Evolutionary conservation across 1,140 invertebrate genomes (phyloP), one percentile per base, ranked within the genome.

Genomic region (Nasonia longicornis): DNA sequence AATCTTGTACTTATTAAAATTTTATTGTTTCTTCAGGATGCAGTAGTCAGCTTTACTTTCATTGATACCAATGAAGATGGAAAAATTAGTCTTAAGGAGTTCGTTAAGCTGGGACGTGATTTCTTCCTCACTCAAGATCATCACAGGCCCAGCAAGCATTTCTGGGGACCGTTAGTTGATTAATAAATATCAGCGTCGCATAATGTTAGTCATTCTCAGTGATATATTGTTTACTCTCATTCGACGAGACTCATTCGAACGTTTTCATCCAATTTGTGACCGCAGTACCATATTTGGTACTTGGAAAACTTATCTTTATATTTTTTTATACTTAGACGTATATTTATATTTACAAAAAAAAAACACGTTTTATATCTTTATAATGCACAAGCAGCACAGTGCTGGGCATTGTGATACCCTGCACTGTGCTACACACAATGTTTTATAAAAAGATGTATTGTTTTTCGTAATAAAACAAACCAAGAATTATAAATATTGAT

Each of bases 41-140:
- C 95, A 26, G 92, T 94, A 73, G 91, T 95, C 48, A 93, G 95
- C 45, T 96, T 96, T 86, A 93, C 93, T 84, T 92, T 93, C 84
- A 96, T 96, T 83, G 95, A 96, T 87, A 93, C 91, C 69, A 95
- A 96, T 87, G 92, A 92, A 85, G 95, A 96, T 89, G 95, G 95
- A 52, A 94, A 93, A 89, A 90, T 96, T 48, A 95, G 93, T 58
- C 86, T 93, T 22, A 93, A 96, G 87, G 95, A 96, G 87, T 96
- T 96, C 86, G 92, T 96, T 1, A 94, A 94, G 86, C 90, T 95
- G 67, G 95, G 95, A 14, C 93, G 94, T 80, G 95, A 96, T 74
- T 96, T 94, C 89, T 96, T 96, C 89, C 89, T 95, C 20, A 94
- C 94, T 2, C 95, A 96, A 89, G 94, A 97, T 88, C 93, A 95